Conservation (phyloP, 1,140 invertebrate species). For the Formica exsecta region DNA sequence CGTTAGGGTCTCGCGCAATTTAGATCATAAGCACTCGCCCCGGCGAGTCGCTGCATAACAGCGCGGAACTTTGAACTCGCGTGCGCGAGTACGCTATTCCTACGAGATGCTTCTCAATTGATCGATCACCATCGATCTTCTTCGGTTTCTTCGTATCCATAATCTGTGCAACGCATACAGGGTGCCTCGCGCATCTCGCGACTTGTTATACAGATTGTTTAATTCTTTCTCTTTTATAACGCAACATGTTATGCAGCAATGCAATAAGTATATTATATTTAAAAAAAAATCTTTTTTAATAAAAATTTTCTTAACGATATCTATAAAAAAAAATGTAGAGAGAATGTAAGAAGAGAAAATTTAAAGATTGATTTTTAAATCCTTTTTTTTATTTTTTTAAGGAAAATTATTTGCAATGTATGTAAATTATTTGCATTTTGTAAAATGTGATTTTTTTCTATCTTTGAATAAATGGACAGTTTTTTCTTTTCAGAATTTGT, state of each 20-base stretch:
- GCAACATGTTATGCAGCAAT: background rate
- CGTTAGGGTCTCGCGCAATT: slow-evolving; percentile 62
- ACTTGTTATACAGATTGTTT: background rate
- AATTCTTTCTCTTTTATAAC: background rate
- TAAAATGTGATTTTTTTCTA: background rate
- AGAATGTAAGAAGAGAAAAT: background rate
- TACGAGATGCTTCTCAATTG: background rate
- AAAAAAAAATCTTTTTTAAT: background rate
- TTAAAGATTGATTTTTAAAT: background rate
- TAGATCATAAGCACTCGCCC: slow-evolving; percentile 51
- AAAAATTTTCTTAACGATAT: background rate
- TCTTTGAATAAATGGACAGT: background rate
- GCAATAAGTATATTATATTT: too few species aligned
- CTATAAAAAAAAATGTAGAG: background rate
- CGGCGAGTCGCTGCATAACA: slow-evolving; percentile 19
- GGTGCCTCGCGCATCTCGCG: background rate
- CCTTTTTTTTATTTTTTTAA: background rate
- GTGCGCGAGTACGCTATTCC: background rate
- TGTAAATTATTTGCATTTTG: background rate
- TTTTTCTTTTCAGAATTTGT: background rate
- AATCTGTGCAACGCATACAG: background rate
- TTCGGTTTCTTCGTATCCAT: background rate
- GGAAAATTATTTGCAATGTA: background rate
- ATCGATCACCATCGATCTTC: slow-evolving; percentile 21
- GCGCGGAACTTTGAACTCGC: slow-evolving; percentile 16